phyloP scores from a whole-genome alignment of 2,888 invertebrate species.

The Leucophenga maculata region DNA sequence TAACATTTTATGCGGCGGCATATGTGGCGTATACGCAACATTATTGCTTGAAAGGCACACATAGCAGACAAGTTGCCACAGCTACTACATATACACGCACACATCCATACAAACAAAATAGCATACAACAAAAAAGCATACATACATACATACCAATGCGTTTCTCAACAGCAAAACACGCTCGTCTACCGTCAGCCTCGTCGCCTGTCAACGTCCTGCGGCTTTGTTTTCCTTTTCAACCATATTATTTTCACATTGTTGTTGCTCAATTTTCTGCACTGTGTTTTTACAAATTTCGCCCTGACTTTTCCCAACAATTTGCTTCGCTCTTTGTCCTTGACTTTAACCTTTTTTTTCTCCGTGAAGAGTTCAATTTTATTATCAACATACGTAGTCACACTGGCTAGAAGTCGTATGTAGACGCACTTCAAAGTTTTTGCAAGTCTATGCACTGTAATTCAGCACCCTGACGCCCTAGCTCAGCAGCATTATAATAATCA shows the following conservation, averaged over 20 bases:
- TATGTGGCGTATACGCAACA: too few relatives aligned
- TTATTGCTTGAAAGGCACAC: too few relatives aligned
- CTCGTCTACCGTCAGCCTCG: background rate
- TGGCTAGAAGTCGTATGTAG: background rate
- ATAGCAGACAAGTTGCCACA: too few relatives aligned
- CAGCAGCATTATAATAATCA: background rate
- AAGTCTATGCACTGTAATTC: background rate
- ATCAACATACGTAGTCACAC: background rate
- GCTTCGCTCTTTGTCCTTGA: conserved; percentile 34
- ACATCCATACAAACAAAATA: background rate
- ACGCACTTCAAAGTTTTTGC: background rate
- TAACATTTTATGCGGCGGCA: too few relatives aligned
- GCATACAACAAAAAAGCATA: background rate
- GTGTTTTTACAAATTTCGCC: background rate
- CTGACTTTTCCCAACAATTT: background rate
- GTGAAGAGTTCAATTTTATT: background rate
- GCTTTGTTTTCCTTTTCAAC: conserved; percentile 56
- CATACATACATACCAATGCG: background rate
- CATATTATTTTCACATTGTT: conserved; percentile 40
- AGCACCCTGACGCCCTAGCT: background rate
- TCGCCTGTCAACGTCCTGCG: conserved; percentile 55
- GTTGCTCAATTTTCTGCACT: conserved; percentile 34
- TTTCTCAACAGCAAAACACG: background rate
- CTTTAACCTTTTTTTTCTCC: conserved; percentile 29
- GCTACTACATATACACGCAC: background rate